Conservation (phyloP, 2,888 invertebrate species). For the Drosophila recens region DNA sequence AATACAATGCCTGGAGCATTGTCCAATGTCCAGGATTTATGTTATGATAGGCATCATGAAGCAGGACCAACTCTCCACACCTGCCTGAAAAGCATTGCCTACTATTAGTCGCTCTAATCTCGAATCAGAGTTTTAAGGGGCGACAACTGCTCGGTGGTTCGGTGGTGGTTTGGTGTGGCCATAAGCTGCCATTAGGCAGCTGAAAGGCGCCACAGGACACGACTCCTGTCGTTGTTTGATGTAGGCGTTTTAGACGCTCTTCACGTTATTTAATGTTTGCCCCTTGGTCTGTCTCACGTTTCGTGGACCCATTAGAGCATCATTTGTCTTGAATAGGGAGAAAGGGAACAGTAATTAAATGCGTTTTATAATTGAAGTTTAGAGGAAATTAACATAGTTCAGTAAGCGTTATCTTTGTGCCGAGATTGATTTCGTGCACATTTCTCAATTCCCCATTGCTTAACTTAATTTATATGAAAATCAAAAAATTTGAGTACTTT, state of each 20-base stretch:
- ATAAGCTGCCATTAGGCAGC: conserved; percentile 59
- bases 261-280: conserved; percentile 54
- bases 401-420: conserved; percentile 13
- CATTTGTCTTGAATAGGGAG: conserved; percentile 57
- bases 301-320: conserved; percentile 62
- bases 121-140: conserved; percentile 57
- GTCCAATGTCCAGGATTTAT: conserved; percentile 61
- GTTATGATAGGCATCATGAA: conserved; percentile 71
- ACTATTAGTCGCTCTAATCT: conserved; percentile 69
- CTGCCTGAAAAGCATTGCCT: conserved; percentile 62
- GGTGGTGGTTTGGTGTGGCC: conserved; percentile 15
- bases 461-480: background rate
- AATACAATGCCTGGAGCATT: conserved; percentile 10
- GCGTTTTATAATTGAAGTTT: conserved; percentile 67
- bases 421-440: conserved; percentile 32
- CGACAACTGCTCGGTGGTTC: background rate
- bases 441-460: conserved; percentile 16
- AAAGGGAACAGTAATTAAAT: conserved; percentile 64
- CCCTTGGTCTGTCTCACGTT: conserved; percentile 54
- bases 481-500: background rate
- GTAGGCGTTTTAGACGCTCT: conserved; percentile 13
- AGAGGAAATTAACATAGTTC: conserved; percentile 12
- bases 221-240: conserved; percentile 32
- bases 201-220: conserved; percentile 29
- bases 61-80: conserved; percentile 32